phyloP scores from a whole-genome alignment of 2,888 invertebrate genomes.

The Invenusta paracnida region DNA sequence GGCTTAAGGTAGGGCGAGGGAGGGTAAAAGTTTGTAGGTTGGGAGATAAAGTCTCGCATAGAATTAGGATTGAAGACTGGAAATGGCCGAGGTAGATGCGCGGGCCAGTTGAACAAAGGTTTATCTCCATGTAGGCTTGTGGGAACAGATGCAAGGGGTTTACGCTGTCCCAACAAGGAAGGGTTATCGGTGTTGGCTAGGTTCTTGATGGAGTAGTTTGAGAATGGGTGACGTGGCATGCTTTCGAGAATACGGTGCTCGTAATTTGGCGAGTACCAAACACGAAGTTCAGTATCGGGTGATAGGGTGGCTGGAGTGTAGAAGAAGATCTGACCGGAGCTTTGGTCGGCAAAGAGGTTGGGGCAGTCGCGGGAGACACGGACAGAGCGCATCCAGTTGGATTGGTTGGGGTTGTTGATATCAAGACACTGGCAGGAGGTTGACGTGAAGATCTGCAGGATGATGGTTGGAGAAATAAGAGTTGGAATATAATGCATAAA shows the following conservation, averaged over 20 bases:
- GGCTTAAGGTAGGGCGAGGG: background rate
- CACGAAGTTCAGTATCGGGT: conserved; percentile 9
- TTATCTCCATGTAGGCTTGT: background rate
- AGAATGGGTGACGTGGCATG: background rate
- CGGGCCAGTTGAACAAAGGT: background rate
- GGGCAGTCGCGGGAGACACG: conserved; percentile 9
- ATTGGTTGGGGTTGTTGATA: background rate
- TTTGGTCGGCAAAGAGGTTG: conserved; percentile 14
- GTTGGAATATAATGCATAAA: no score
- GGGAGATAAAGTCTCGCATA: background rate
- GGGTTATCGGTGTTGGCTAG: background rate
- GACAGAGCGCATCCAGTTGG: conserved; percentile 15
- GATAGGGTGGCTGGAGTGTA: background rate
- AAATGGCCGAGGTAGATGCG: background rate
- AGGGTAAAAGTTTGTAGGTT: background rate
- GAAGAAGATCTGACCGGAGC: conserved; percentile 1
- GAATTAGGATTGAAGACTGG: background rate
- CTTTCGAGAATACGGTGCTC: background rate
- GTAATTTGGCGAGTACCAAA: background rate
- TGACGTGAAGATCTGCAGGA: background rate
- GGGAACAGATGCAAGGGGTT: background rate
- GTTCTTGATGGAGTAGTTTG: background rate
- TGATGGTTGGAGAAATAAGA: background rate
- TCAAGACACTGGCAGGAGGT: background rate
- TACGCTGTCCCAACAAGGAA: no score